Evolutionary conservation across 1,140 invertebrate species (phyloP), one percentile per base, ranked within the genome.

Genomic region (Octopus sinensis): DNA sequence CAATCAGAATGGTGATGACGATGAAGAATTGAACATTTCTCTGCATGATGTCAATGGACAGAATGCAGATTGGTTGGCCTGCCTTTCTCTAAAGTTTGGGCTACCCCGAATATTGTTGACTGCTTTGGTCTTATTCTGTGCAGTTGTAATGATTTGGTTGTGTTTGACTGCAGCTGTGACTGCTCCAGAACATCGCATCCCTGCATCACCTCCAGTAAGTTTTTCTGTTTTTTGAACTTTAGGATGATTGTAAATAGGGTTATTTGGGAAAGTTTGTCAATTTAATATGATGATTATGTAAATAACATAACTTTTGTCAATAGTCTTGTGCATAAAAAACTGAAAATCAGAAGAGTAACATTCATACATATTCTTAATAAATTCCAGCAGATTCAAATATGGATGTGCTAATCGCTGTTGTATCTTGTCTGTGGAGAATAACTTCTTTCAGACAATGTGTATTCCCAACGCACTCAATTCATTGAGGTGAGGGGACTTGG

Each of bases 11-110:
- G 80, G 83, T 79, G 84, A 82, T 53, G 84, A 86, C 78, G 52
- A 78, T 5, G 54, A 79, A 10, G 81, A 83, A 4, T 80, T 87
- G 3, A 82, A 79, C 62, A 53, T 84, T 62, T 79, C 83, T 52
- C 79, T 81, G 43, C 79, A 71, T n/a, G 83, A 84, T 1, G 78
- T 30, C n/a, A 77, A 78, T 68, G 68, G 78, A 10, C 73, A 54
- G 56, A 43, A 68, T 7, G 56, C 80, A 82, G 91, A 92, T 86
- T 92, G 92, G 92, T 85, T 93, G 84, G 90, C 91, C 6, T 93
- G 92, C 84, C 90, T 92, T 56, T 92, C 92, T 4, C 89, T 89
- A 54, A 92, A 92, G 83, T 92, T 91, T 30, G 92, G 92, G 53
- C 86, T 93, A 56, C 92, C 92, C 4, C 89, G 91, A 17, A 91